Evolutionary conservation across 2,888 invertebrate genomes (phyloP), one percentile per base, ranked within the genome.

Genomic region (Machimus atricapillus): DNA sequence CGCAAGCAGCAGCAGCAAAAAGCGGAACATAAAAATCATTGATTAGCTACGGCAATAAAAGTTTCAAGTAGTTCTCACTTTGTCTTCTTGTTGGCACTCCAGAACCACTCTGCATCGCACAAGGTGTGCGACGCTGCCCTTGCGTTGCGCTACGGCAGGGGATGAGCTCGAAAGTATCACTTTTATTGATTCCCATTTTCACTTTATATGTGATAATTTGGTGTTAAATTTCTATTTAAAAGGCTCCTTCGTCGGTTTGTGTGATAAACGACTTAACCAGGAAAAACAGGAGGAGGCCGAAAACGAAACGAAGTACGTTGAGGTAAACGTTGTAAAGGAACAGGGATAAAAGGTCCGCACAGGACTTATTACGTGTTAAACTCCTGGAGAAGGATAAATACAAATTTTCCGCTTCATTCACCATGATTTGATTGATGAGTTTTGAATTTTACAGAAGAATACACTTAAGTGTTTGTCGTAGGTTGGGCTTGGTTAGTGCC

Each of bases 201-300:
- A 37, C 82, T 43, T 87, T 85, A 87, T 87, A 87, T 87, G 87
- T 88, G 88, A 90, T 90, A 90, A 90, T 90, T 90, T 89, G 89
- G 89, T 89, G 90, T 90, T 90, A 89, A 90, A 90, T 90, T 90
- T 89, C 88, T 87, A 90, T 90, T 90, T 89, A 89, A 89, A 89
- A 89, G 89, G 88, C 87, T 88, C 88, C 88, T 81, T 85, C 58
- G 14, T 43, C 23, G 27, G 12, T 78, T 56, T 52, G 6, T n/a
- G 27, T 74, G 85, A 74, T 85, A 74, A 85, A 74, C 43, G 85
- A 85, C 58, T 74, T 73, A 74, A 85, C 43, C 19, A 85, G 43
- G 85, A 74, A 74, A 16, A 74, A 14, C 27, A 46, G 85, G 73
- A 31, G 40, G 73, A 73, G 34, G 46, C n/a, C 31, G 23, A 37